These are phyloP conservation scores for Phallusia fumigata DNA, from an alignment of 23 tunicate genomes.

Conservation along the genomic window DNA sequence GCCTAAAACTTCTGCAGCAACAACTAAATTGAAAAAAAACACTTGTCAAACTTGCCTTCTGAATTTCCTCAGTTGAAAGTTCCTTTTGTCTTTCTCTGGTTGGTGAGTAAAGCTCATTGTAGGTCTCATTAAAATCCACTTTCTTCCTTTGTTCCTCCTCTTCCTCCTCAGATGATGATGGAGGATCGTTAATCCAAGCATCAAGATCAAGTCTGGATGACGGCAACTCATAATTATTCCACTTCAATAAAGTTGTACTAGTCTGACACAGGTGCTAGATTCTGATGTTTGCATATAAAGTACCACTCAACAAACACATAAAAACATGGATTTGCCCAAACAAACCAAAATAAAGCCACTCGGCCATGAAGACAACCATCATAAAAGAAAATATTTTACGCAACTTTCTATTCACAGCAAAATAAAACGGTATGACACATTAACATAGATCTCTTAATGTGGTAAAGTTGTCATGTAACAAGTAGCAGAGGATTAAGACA, in stretches of 20 bases:
- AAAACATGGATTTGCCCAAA: too few relatives aligned
- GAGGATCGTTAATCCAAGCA: slow-evolving; percentile 96
- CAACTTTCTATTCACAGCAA: too few relatives aligned
- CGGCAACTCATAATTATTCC: background rate
- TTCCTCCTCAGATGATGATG: slow-evolving; percentile 61
- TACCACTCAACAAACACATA: too few relatives aligned
- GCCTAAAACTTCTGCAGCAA: too few relatives aligned
- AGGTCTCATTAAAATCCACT: slow-evolving; percentile 41
- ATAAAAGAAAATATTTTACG: too few relatives aligned
- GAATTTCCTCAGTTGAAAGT: slow-evolving; percentile 50
- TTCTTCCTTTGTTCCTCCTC: slow-evolving; percentile 15
- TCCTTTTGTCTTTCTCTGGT: slow-evolving; percentile 45
- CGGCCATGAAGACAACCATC: too few relatives aligned
- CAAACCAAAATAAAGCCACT: too few relatives aligned
- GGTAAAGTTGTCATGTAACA: background rate
- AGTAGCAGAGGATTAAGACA: too few relatives aligned
- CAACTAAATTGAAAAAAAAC: too few relatives aligned
- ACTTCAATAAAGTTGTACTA: background rate
- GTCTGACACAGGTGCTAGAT: background rate
- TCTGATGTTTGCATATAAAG: background rate
- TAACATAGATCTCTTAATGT: too few relatives aligned
- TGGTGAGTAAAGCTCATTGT: slow-evolving; percentile 60
- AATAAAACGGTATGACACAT: too few relatives aligned
- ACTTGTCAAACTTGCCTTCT: slow-evolving; percentile 23
- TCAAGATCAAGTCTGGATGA: slow-evolving; percentile 71